A percentile compares a stretch with the other conserved stretches of the same genome.
phyloP scores from a whole-genome alignment of 2,888 invertebrate species.

The Polietes domitor region DNA sequence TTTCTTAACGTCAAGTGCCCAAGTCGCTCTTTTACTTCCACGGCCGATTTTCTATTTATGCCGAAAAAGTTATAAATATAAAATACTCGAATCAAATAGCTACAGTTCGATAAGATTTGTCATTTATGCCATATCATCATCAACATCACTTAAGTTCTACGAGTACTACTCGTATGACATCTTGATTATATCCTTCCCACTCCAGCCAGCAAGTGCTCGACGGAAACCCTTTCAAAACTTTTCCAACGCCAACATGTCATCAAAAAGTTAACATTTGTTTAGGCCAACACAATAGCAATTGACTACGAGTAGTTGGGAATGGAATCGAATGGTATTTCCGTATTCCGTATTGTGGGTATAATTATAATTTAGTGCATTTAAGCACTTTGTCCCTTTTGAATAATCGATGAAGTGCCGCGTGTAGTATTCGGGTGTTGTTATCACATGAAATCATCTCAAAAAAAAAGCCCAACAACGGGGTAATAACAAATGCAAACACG shows the following conservation, averaged over 20 bases:
- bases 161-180: too few species aligned
- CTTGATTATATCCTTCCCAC: too few species aligned
- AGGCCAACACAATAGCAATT: background rate
- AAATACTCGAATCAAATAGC: too few species aligned
- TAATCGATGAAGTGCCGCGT: slow-evolving; percentile 51
- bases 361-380: slow-evolving; percentile 56
- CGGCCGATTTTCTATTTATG: too few species aligned
- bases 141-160: too few species aligned
- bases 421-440: slow-evolving; percentile 32
- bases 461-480: slow-evolving; percentile 45
- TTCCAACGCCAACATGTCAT: background rate
- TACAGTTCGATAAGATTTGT: too few species aligned
- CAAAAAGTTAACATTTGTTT: slow-evolving; percentile 16
- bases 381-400: slow-evolving; percentile 61
- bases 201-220: background rate
- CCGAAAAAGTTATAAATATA: too few species aligned
- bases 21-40: too few species aligned
- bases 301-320: background rate
- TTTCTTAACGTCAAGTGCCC: too few species aligned
- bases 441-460: slow-evolving; percentile 61
- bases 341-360: slow-evolving; percentile 35
- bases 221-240: background rate
- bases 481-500: slow-evolving; percentile 17
- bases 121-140: too few species aligned
- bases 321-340: slow-evolving; percentile 5